Evolutionary conservation across 2,113 vertebrate species (phyloP), one percentile per base, ranked within the genome.

Genomic region (Prolemur simus): DNA sequence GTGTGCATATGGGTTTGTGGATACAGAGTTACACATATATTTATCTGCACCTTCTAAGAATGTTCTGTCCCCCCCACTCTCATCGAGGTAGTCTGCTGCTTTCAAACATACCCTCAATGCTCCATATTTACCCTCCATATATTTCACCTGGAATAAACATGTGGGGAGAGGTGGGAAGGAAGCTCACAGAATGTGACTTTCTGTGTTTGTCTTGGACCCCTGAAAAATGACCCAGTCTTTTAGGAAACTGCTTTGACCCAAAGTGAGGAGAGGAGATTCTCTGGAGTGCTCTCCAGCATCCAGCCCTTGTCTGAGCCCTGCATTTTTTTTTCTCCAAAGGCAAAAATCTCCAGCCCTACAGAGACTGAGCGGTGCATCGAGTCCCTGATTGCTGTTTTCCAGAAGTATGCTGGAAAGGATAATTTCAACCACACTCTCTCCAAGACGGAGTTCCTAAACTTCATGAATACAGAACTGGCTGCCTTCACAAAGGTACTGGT

Each of bases 281-380:
- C 45, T 29, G 18, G 58, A 25, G 56, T 45, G 6, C 71, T 34
- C 29, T 76, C 23, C 1, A 17, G 11, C 25, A n/a, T 58, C 68
- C 5, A 49, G 39, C 9, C 81, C 15, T 68, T 85, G 4, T 58
- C 66, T 94, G 39, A 97, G 0, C 88, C 54, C 34, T 92, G 23
- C 15, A 2, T 76, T 78, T 45, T 94, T 83, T 84, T 74, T 32
- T 66, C 69, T 88, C 47, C 58, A 60, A 89, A 97, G 87, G 95
- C 93, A 86, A 97, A 97, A 81, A 86, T 34, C 23, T 42, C 88
- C 14, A 64, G 58, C 20, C 98, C 99, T 52, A 99, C 99, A 0
- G 99, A 99, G 91, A 99, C 98, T 0, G 99, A 99, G 34, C 97
- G 98, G 1, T 98, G 98, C 98, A 99, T 99, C 11, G 99, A 99